A percentile compares a stretch with the other conserved stretches of the same genome.
These are phyloP conservation scores for Thymelicus sylvestris DNA, from an alignment of 2,888 invertebrate genomes.

Conservation along the genomic window DNA sequence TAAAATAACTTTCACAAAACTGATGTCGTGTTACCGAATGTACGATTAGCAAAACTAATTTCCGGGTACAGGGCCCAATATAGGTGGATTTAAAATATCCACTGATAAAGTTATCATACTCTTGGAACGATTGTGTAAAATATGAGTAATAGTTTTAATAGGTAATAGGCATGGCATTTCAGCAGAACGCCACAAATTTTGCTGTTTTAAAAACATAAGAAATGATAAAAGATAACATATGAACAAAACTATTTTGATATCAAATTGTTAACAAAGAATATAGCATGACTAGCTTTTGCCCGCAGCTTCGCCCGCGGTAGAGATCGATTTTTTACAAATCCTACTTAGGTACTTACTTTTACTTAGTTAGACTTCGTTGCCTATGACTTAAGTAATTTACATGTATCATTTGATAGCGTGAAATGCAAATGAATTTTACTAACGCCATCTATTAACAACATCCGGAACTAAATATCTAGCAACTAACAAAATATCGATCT, in stretches of 20 bases:
- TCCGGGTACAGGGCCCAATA: constrained; percentile 7
- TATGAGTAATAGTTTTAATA: neutral
- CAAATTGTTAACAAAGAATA: constrained; percentile 17
- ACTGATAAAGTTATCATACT: constrained; percentile 17
- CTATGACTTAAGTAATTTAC: too few relatives aligned
- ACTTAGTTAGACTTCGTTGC: too few relatives aligned
- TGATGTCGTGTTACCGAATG: neutral
- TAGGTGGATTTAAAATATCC: neutral
- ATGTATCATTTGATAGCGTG: too few relatives aligned
- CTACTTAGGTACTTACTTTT: too few relatives aligned
- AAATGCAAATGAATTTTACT: too few relatives aligned
- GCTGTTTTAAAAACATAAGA: neutral
- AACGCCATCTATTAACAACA: too few relatives aligned
- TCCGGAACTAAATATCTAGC: too few relatives aligned
- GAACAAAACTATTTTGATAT: constrained; percentile 7
- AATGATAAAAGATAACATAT: constrained; percentile 12
- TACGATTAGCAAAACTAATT: neutral
- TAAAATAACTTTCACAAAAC: too few relatives aligned
- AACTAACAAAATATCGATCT: too few relatives aligned
- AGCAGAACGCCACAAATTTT: neutral
- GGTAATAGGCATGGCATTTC: neutral
- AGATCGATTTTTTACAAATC: too few relatives aligned
- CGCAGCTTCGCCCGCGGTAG: too few relatives aligned
- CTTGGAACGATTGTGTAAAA: neutral
- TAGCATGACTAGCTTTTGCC: too few relatives aligned